Evolutionary conservation across 2,888 invertebrate species (phyloP).

Genomic region (Plemyria rubiginata): DNA sequence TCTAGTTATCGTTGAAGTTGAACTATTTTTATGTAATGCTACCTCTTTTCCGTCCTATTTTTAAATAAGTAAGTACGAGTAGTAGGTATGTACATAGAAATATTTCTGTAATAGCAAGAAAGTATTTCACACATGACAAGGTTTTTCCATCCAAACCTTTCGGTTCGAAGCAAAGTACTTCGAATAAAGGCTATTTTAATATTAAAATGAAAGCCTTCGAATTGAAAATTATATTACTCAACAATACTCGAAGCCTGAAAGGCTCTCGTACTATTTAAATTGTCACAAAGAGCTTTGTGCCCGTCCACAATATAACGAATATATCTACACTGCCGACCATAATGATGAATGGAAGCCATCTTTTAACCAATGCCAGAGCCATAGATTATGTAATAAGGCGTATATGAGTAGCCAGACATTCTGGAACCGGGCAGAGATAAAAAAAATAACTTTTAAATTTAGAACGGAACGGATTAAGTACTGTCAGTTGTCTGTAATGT

Average conservation of each 20-base stretch:
- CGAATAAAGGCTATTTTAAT: conserved; percentile 11
- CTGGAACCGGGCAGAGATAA: conserved; percentile 66
- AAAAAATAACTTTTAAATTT: conserved; percentile 48
- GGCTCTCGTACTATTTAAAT: conserved; percentile 33
- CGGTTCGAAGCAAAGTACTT: conserved; percentile 4
- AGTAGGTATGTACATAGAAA: not conserved
- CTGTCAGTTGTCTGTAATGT: not conserved
- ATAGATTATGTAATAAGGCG: conserved; percentile 51
- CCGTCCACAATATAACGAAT: conserved; percentile 47
- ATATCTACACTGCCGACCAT: conserved; percentile 43
- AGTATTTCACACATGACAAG: conserved; percentile 4
- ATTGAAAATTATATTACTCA: conserved; percentile 23
- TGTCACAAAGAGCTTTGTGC: conserved; percentile 45
- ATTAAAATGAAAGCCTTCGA: conserved; percentile 18
- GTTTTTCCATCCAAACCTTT: not conserved
- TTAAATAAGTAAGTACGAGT: too few relatives aligned
- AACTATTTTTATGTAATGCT: too few relatives aligned
- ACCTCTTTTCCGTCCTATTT: too few relatives aligned
- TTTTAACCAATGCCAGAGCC: conserved; percentile 44
- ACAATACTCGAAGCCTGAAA: conserved; percentile 20
- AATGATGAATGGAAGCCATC: conserved; percentile 53
- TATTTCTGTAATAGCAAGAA: not conserved
- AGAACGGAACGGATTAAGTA: conserved; percentile 4
- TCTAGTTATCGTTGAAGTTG: too few relatives aligned
- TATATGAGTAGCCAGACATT: conserved; percentile 67